phyloP scores from a whole-genome alignment of 2,888 invertebrate genomes.

The Oligia latruncula region DNA sequence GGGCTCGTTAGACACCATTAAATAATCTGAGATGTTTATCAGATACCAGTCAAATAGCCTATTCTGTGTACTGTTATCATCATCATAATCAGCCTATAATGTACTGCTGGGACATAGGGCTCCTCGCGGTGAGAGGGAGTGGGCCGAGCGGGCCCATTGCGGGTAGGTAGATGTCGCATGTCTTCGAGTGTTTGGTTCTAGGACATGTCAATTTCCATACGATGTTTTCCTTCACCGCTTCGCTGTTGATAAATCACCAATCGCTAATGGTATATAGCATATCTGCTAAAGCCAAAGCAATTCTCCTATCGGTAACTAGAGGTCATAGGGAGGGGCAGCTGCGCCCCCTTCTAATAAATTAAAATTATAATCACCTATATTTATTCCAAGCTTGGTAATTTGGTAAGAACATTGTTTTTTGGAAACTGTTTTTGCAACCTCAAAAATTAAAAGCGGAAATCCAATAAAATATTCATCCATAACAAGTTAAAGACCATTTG shows the following conservation, averaged over 20 bases:
- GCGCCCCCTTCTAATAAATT: not conserved
- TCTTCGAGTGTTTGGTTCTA: not conserved
- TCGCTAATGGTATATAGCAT: not conserved
- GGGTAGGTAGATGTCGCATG: not conserved
- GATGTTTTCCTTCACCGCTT: too few relatives aligned
- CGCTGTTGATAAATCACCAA: not conserved
- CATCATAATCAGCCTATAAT: too few relatives aligned
- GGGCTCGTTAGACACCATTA: too few relatives aligned
- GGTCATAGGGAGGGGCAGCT: not conserved
- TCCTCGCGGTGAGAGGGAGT: not conserved
- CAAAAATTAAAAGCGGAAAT: not conserved
- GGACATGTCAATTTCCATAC: too few relatives aligned
- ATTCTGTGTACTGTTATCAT: too few relatives aligned
- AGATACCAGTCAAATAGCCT: too few relatives aligned
- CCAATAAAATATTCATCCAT: not conserved
- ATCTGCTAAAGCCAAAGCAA: too few relatives aligned
- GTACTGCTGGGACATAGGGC: too few relatives aligned
- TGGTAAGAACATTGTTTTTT: not conserved
- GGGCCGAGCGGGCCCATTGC: not conserved
- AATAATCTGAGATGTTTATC: too few relatives aligned
- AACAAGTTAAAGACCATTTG: constrained; percentile 2
- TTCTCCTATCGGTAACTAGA: not conserved
- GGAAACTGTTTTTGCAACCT: not conserved
- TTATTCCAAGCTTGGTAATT: not conserved
- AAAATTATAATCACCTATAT: too few relatives aligned